Evolutionary conservation across 2,888 invertebrate species (phyloP).

Genomic region (Saturnia pavonia): DNA sequence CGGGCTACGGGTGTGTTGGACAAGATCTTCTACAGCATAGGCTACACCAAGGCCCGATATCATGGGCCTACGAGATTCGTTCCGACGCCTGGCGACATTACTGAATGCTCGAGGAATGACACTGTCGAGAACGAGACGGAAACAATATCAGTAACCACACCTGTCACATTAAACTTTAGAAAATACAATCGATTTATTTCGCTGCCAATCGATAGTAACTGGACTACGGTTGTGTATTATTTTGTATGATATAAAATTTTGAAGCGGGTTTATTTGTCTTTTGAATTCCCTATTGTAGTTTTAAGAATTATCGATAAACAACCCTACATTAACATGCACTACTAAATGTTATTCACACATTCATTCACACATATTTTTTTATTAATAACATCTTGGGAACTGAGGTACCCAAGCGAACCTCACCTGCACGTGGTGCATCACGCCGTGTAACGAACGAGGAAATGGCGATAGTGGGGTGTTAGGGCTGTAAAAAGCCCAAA

Average conservation of each 20-base stretch:
- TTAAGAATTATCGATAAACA: not conserved
- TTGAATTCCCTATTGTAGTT: not conserved
- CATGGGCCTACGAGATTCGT: slow-evolving; percentile 38
- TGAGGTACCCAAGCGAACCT: too few relatives aligned
- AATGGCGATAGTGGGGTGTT: too few relatives aligned
- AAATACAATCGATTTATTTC: not conserved
- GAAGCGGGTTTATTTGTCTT: not conserved
- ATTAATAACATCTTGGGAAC: too few relatives aligned
- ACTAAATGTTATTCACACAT: too few relatives aligned
- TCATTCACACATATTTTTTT: too few relatives aligned
- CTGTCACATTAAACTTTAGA: slow-evolving; percentile 16
- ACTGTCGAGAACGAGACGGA: slow-evolving; percentile 26
- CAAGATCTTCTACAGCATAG: slow-evolving; percentile 63
- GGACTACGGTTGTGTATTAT: slow-evolving; percentile 45
- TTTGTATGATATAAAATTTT: slow-evolving; percentile 31
- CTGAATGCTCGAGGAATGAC: slow-evolving; percentile 59
- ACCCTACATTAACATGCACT: too few relatives aligned
- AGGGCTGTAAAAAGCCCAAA: too few relatives aligned
- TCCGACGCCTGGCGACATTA: slow-evolving; percentile 57
- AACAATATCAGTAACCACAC: slow-evolving; percentile 10
- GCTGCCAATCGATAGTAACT: slow-evolving; percentile 22
- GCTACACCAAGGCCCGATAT: slow-evolving; percentile 52
- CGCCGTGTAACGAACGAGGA: too few relatives aligned
- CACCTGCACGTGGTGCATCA: too few relatives aligned
- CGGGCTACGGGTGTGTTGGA: slow-evolving; percentile 63